Conservation (phyloP, 1,140 invertebrate genomes). For the Oreohelix idahoensis region DNA sequence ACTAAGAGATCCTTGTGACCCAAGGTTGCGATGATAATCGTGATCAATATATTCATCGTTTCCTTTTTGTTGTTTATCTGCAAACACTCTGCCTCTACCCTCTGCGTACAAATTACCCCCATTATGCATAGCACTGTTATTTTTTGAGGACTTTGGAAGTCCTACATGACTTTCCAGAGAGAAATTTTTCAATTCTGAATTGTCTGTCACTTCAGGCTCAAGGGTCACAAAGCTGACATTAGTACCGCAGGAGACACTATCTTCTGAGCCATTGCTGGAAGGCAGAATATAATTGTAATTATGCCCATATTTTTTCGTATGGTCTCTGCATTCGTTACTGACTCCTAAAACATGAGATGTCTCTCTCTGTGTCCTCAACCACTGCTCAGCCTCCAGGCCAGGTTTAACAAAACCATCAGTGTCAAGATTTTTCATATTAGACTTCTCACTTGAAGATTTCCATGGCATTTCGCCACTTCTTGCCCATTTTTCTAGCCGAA, state of each 20-base stretch:
- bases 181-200: neutral
- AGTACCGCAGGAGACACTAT: neutral
- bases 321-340: neutral
- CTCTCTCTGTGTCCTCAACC: neutral
- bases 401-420: constrained; percentile 11
- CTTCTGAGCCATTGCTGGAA: neutral
- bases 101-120: neutral
- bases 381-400: neutral
- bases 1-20: no score
- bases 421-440: neutral
- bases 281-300: neutral
- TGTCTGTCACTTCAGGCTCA: neutral
- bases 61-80: neutral
- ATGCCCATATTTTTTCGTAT: neutral
- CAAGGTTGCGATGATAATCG: no score
- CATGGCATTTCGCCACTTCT: constrained; percentile 26
- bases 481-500: constrained; percentile 10
- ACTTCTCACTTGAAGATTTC: constrained; percentile 1
- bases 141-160: neutral
- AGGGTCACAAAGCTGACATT: constrained; percentile 13
- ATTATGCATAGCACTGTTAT: neutral
- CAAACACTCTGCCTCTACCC: neutral
- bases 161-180: neutral
- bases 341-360: neutral
- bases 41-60: neutral